Evolutionary conservation across 2,113 vertebrate species (phyloP).

Genomic region (Struthidea cinerea): DNA sequence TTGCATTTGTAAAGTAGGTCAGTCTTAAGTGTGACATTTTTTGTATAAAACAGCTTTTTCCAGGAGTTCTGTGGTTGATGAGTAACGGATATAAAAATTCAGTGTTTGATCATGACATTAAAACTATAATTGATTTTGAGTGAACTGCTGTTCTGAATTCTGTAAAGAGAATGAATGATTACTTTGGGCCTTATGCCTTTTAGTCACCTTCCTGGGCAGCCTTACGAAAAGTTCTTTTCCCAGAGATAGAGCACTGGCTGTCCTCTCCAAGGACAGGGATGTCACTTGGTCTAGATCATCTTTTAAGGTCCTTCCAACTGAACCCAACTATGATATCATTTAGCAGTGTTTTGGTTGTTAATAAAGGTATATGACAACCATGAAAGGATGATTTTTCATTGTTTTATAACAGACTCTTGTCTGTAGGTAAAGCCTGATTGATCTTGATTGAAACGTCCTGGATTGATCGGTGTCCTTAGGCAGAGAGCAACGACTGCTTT

Average conservation of each 20-base stretch:
- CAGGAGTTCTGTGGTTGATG: conserved; percentile 9
- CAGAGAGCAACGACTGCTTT: background rate
- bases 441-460: background rate
- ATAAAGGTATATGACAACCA: background rate
- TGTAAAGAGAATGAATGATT: background rate
- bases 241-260: background rate
- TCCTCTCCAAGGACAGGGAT: background rate
- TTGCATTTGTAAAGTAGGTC: conserved; percentile 33
- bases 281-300: background rate
- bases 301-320: background rate
- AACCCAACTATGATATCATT: background rate
- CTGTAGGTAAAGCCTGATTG: background rate
- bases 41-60: background rate
- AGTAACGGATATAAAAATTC: background rate
- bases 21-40: conserved; percentile 33
- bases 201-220: background rate
- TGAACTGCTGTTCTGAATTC: background rate
- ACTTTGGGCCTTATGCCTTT: background rate
- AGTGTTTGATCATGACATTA: background rate
- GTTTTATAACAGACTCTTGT: background rate
- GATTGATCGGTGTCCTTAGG: rapidly evolving
- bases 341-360: background rate
- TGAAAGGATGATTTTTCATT: rapidly evolving
- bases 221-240: background rate
- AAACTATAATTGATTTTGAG: background rate